Conservation (phyloP, 1,140 invertebrate species). For the Drosophila chauvacae region DNA sequence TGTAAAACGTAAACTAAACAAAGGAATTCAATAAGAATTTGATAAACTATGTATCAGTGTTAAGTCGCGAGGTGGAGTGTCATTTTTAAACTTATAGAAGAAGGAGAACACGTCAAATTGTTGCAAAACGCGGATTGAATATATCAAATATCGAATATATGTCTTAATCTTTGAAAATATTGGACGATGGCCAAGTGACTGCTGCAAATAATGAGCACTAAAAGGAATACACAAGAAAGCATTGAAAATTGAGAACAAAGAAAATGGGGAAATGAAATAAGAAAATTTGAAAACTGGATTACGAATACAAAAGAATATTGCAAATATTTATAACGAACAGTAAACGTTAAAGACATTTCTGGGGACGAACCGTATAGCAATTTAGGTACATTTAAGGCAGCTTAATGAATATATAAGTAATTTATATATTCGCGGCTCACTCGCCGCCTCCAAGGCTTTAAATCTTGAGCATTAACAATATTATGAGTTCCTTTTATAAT, state of each 20-base stretch:
- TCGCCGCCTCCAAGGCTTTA: conserved; percentile 73
- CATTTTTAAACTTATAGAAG: conserved; percentile 58
- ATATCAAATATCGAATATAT: conserved; percentile 47
- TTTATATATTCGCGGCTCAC: conserved; percentile 22
- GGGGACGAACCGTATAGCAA: conserved; percentile 32
- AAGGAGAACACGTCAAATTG: conserved; percentile 40
- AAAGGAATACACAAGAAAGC: conserved; percentile 21
- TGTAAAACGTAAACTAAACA: conserved; percentile 34
- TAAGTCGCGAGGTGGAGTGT: conserved; percentile 37
- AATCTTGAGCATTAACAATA: conserved; percentile 81
- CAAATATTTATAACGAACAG: conserved; percentile 48
- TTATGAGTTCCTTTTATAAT: conserved; percentile 68
- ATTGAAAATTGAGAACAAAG: conserved; percentile 40
- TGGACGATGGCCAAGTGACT: conserved; percentile 73
- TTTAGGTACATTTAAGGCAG: conserved; percentile 58
- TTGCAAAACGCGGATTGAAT: conserved; percentile 48
- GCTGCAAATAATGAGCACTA: conserved; percentile 59
- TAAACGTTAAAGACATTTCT: conserved; percentile 35
- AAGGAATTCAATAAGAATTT: conserved; percentile 66
- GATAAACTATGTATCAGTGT: conserved; percentile 69
- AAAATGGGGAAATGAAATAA: conserved; percentile 8
- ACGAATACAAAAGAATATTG: conserved; percentile 4
- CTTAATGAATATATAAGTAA: conserved; percentile 57
- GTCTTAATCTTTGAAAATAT: conserved; percentile 43
- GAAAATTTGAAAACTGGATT: neutral